Evolutionary conservation across 2,797 vertebrate genomes (phyloP), one percentile per base, ranked within the genome.

Genomic region (Tiaroga cobitis): DNA sequence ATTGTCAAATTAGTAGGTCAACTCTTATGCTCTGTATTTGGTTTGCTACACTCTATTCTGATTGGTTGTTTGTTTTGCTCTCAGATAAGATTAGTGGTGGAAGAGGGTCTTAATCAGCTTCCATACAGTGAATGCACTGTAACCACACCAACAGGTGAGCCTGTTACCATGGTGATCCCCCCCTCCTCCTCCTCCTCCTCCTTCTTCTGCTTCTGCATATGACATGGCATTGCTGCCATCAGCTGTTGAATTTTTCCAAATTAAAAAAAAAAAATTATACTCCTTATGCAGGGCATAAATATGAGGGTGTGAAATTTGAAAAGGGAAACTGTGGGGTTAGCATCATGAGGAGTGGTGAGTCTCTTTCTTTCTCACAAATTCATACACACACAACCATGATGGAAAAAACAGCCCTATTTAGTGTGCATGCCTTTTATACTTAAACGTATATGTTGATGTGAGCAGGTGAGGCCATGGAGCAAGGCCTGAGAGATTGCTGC

Each of bases 381-480:
- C 51, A 74, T 49, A 32, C 32, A 51, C 41, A 11, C 29, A 18
- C 2, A 69, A 19, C 37, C 13, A 34, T n/a, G 74, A 15, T 77
- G 21, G 1, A 7, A n/a, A 74, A 3, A 6, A 37, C 54, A 39
- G 3, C 39, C 3, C 5, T 21, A 41, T 49, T 41, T 21, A 54
- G 43, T 13, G 18, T 16, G 6, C 26, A 24, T 49, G 61, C 15
- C 26, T 39, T 65, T 19, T 41, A 32, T 49, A 37, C 4, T 37
- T 34, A 77, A 41, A 32, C 2, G 0, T 19, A 39, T 49, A 15
- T 70, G 37, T 70, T 77, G n/a, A n/a, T 87, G 78, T 63, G 16
- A 46, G 34, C 89, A 99, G 98, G 97, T 43, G 98, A 99, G 91
- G 98, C 97, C 19, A 99, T 99, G 98, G 98, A 99, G 83, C 98